A percentile compares a stretch with the other conserved stretches of the same genome.
These are phyloP conservation scores for Genyomyrus donnyi DNA, from an alignment of 2,113 vertebrate species.

Conservation along the genomic window DNA sequence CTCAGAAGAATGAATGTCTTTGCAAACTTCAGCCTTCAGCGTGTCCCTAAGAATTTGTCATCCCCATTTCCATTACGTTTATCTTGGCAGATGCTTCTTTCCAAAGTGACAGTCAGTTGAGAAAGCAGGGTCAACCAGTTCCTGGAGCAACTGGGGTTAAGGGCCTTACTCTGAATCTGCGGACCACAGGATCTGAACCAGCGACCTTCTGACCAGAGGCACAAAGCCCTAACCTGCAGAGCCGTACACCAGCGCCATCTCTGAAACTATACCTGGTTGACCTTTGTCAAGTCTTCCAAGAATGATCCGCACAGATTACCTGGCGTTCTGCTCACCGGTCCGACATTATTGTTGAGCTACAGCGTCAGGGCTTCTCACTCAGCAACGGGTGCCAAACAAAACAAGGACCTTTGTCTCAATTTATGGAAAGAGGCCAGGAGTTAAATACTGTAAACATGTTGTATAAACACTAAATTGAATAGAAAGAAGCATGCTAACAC, in stretches of 20 bases:
- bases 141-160: neutral
- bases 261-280: neutral
- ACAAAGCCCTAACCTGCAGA: neutral
- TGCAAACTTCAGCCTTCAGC: neutral
- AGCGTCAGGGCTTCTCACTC: neutral
- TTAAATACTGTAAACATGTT: neutral
- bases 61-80: neutral
- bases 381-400: neutral
- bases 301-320: neutral
- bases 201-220: neutral
- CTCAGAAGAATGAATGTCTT: neutral
- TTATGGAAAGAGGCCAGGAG: neutral
- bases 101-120: neutral
- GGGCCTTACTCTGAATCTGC: neutral
- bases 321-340: neutral
- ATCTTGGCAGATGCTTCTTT: neutral
- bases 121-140: neutral
- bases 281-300: neutral
- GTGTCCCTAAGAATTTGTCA: neutral
- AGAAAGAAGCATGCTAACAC: neutral
- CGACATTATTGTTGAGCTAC: neutral
- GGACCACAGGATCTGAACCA: neutral
- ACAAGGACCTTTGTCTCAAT: neutral
- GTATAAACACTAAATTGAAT: neutral
- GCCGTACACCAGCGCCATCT: neutral